Conservation (phyloP, 2,888 invertebrate species). For the Volucella inflata region DNA sequence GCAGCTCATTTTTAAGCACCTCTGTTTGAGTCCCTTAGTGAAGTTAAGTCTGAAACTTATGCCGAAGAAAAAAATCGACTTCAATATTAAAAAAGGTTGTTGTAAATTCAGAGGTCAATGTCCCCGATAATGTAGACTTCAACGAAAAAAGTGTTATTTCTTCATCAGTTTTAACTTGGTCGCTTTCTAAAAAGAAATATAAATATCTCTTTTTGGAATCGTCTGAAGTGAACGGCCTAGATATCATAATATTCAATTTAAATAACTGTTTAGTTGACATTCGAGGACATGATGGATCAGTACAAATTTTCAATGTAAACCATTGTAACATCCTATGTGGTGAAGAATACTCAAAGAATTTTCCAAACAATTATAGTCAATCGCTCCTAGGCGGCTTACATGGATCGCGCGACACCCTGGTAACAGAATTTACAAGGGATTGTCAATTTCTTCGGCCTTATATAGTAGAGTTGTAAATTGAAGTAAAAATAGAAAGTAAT, state of each 20-base stretch:
- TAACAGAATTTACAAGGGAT: too few relatives aligned
- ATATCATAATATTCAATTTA: slow-evolving; percentile 90
- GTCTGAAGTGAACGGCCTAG: slow-evolving; percentile 88
- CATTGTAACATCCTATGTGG: slow-evolving; percentile 93
- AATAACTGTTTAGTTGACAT: slow-evolving; percentile 90
- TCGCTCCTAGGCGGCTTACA: slow-evolving; percentile 51
- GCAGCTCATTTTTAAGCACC: too few relatives aligned
- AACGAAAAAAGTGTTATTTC: slow-evolving; percentile 79
- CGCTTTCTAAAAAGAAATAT: slow-evolving; percentile 84
- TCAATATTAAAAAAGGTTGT: slow-evolving; percentile 87
- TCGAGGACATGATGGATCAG: slow-evolving; percentile 92
- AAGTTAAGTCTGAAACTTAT: slow-evolving; percentile 89
- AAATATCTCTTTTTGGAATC: slow-evolving; percentile 86
- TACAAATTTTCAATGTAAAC: slow-evolving; percentile 91
- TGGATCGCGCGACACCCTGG: slow-evolving; percentile 22
- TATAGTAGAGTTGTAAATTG: too few relatives aligned
- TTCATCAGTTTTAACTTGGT: slow-evolving; percentile 79
- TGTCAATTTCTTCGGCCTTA: too few relatives aligned
- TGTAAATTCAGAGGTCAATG: slow-evolving; percentile 78
- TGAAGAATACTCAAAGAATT: slow-evolving; percentile 78
- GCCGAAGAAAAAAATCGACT: slow-evolving; percentile 94
- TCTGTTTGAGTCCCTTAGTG: too few relatives aligned
- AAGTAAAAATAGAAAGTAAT: too few relatives aligned
- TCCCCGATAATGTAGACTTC: slow-evolving; percentile 76
- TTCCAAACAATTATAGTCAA: slow-evolving; percentile 58